Base-by-base conservation (phyloP, 1,140 invertebrate genomes). In the Macrobrachium rosenbergii region DNA sequence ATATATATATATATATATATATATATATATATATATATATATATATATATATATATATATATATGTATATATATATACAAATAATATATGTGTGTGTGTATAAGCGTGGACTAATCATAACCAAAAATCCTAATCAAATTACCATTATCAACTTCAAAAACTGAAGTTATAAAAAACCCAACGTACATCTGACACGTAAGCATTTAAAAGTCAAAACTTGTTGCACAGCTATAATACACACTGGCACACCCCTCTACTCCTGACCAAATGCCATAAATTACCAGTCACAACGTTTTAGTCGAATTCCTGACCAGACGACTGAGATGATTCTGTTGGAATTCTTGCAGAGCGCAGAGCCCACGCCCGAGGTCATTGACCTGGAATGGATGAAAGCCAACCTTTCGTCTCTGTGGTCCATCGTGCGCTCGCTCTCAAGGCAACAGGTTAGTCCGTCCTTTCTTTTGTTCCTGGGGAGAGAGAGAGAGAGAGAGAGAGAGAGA, bases 321-420 rank as follows among this genome's bases (percentile, higher is more conserved):
- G 12, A 52, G 52, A 52, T 52, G 7, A 52, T 52, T 52, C 52
- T 12, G 2, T 52, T 52, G 2, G 52, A 52, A 0, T 10, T 52
- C 52, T 52, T 52, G 8, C 52, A 52, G 52, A 8, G 12, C 7
- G 52, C 52, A 45, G 82, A 37, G 21, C 16, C 12, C 28, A 37
- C 28, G 19, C 59, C 16, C 19, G 69, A 81, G n/a, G 85, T 76
- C 67, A 67, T 87, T 11, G 79, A 87, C 59, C 60, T 87, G 19
- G 78, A 58, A 19, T 87, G 85, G 85, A 21, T 87, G 19, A 59
- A 69, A 14, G 85, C 85, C 59, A 87, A 87, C 79, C 64, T 87
- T 19, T 87, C 85, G 8, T 81, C 85, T 11, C 85, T 87, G 10
- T 87, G 85, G 85, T 21, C 37, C 16, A 77, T 80, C 78, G 79